Evolutionary conservation across 1,140 invertebrate genomes (phyloP).

Genomic region (Leptestheria dahalacensis): DNA sequence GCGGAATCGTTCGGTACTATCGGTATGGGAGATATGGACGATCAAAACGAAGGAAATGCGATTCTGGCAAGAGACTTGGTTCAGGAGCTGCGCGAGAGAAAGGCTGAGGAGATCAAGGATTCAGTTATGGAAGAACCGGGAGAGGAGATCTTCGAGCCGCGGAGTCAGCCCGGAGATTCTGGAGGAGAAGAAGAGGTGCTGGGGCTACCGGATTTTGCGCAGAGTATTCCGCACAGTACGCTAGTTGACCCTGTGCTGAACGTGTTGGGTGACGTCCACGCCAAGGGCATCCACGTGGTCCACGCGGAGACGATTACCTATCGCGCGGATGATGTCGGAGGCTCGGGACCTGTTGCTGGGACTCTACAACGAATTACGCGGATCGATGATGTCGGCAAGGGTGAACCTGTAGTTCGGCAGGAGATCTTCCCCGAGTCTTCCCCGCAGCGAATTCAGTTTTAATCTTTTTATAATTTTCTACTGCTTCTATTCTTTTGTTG

Average conservation of each 20-base stretch:
- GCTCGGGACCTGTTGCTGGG: constrained; percentile 5
- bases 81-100: too few species aligned
- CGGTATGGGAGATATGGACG: background rate
- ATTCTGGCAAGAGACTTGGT: too few species aligned
- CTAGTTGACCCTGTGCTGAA: constrained; percentile 8
- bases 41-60: too few species aligned
- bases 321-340: constrained; percentile 3
- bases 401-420: background rate
- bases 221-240: background rate
- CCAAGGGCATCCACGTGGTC: constrained; percentile 6
- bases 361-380: background rate
- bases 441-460: background rate
- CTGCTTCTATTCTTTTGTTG: background rate
- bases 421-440: background rate
- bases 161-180: background rate
- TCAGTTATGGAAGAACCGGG: background rate
- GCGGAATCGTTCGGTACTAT: too few species aligned
- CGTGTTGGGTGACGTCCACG: constrained; percentile 8
- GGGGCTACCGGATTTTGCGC: too few species aligned
- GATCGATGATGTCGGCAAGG: background rate
- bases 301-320: constrained; percentile 9
- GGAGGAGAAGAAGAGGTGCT: too few species aligned
- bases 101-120: background rate
- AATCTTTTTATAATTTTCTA: background rate
- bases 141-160: background rate